phyloP scores from a whole-genome alignment of 2,888 invertebrate genomes.

The Selenia dentaria region DNA sequence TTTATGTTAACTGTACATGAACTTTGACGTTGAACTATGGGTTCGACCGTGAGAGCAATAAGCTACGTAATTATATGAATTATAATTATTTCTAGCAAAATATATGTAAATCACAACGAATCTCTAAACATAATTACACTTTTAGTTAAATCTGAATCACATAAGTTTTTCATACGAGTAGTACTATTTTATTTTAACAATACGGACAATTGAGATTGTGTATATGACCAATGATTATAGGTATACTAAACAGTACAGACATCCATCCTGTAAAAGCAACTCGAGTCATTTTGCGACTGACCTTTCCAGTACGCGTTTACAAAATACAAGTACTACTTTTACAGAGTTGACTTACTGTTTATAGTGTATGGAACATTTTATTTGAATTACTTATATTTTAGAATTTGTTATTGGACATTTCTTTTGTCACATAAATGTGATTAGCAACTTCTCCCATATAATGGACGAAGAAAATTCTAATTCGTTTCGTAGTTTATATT shows the following conservation, averaged over 20 bases:
- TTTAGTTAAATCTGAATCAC: slow-evolving; percentile 6
- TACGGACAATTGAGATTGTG: no score
- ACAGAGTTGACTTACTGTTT: neutral
- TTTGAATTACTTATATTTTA: slow-evolving; percentile 17
- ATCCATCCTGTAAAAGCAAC: no score
- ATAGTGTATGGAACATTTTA: neutral
- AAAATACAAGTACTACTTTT: no score
- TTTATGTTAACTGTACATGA: slow-evolving; percentile 7
- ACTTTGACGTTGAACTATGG: neutral
- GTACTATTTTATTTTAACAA: no score
- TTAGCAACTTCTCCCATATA: neutral
- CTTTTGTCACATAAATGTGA: neutral
- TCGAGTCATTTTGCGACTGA: no score
- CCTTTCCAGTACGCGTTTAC: no score
- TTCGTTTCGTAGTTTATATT: neutral
- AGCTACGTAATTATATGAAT: slow-evolving; percentile 43
- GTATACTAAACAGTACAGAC: no score
- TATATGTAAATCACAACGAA: slow-evolving; percentile 51
- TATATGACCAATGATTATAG: no score
- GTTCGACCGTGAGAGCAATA: slow-evolving; percentile 22
- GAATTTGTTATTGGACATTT: neutral
- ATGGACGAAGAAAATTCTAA: slow-evolving; percentile 1
- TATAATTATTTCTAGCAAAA: slow-evolving; percentile 40
- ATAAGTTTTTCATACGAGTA: slow-evolving; percentile 16
- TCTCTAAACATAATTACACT: slow-evolving; percentile 8